phyloP scores from a whole-genome alignment of 2,888 invertebrate genomes.

The Caenorhabditis angaria region DNA sequence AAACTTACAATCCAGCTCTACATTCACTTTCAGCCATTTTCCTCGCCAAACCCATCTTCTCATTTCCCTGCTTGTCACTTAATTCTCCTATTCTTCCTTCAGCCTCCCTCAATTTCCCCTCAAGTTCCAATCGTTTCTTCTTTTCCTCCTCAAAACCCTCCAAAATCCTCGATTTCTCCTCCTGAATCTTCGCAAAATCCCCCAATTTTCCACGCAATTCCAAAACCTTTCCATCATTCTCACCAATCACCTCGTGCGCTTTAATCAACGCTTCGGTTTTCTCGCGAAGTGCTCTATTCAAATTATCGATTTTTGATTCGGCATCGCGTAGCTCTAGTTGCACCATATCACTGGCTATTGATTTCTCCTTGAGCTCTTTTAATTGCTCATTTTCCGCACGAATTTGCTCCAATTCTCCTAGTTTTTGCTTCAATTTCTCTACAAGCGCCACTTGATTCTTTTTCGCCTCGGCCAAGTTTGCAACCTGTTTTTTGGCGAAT shows the following conservation, averaged over 20 bases:
- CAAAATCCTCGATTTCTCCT: slow-evolving; percentile 23
- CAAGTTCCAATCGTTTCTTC: slow-evolving; percentile 14
- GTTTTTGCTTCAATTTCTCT: slow-evolving; percentile 32
- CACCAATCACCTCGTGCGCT: slow-evolving; percentile 40
- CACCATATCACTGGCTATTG: slow-evolving; percentile 31
- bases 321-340: slow-evolving; percentile 32
- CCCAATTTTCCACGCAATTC: slow-evolving; percentile 11
- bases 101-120: slow-evolving; percentile 19
- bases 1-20: slow-evolving; percentile 26
- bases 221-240: slow-evolving; percentile 22
- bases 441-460: slow-evolving; percentile 27
- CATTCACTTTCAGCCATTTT: slow-evolving; percentile 37
- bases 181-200: slow-evolving; percentile 14
- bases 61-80: slow-evolving; percentile 33
- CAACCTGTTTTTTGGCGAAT: slow-evolving; percentile 40
- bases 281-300: slow-evolving; percentile 30
- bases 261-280: slow-evolving; percentile 36
- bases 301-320: slow-evolving; percentile 35
- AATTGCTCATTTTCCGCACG: slow-evolving; percentile 32
- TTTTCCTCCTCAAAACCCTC: slow-evolving; percentile 16
- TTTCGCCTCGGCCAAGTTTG: slow-evolving; percentile 35
- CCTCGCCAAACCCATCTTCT: slow-evolving; percentile 33
- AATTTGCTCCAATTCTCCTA: slow-evolving; percentile 16
- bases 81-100: slow-evolving; percentile 25
- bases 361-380: slow-evolving; percentile 28